Evolutionary conservation across 2,888 invertebrate species (phyloP).

Genomic region (Drosophila prostipennis): DNA sequence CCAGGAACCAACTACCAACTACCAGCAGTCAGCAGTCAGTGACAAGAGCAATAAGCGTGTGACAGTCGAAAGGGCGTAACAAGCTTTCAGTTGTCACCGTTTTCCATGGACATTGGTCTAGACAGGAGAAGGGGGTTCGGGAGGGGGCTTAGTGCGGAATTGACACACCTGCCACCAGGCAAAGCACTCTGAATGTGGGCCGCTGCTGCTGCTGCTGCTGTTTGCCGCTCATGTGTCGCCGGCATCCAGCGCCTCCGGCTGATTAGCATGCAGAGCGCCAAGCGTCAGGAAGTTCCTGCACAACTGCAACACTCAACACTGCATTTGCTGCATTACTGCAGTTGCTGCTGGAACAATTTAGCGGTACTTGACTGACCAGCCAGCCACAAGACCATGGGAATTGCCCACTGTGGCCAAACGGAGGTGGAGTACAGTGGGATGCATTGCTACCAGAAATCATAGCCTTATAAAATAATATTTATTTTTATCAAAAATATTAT

Average conservation of each 20-base stretch:
- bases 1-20: slow-evolving; percentile 1
- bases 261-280: slow-evolving; percentile 79
- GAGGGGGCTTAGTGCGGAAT: background rate
- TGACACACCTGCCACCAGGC: slow-evolving; percentile 63
- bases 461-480: no score
- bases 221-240: slow-evolving; percentile 66
- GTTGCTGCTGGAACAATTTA: slow-evolving; percentile 67
- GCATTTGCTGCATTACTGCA: slow-evolving; percentile 39
- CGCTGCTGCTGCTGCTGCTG: slow-evolving; percentile 14
- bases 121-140: background rate
- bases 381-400: slow-evolving; percentile 67
- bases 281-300: slow-evolving; percentile 54
- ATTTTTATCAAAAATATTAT: no score
- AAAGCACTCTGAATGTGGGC: slow-evolving; percentile 42
- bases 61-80: slow-evolving; percentile 71
- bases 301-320: slow-evolving; percentile 16
- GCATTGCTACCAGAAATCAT: background rate
- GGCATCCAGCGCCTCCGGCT: slow-evolving; percentile 61
- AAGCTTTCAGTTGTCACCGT: slow-evolving; percentile 59
- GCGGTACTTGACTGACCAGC: slow-evolving; percentile 68
- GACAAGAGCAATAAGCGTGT: slow-evolving; percentile 62
- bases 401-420: slow-evolving; percentile 43
- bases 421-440: slow-evolving; percentile 10
- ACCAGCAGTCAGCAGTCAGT: slow-evolving; percentile 23
- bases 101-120: slow-evolving; percentile 31